A percentile compares a stretch with the other conserved stretches of the same genome.
These are phyloP conservation scores for Poeciliopsis gracilis DNA, from an alignment of 2,797 vertebrate genomes.

Conservation along the genomic window DNA sequence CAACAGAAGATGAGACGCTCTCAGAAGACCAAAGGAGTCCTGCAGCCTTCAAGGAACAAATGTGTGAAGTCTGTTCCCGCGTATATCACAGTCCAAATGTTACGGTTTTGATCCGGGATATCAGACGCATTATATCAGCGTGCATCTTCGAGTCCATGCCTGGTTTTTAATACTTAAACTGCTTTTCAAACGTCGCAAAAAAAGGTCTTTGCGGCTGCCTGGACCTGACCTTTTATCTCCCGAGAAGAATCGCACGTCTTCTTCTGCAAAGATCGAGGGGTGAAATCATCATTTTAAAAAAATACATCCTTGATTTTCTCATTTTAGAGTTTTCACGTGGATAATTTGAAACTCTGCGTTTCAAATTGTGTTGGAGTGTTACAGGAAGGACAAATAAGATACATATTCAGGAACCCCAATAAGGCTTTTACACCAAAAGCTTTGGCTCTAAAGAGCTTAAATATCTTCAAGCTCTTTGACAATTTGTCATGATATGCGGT, in stretches of 20 bases:
- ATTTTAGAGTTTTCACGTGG: neutral
- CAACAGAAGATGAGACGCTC: conserved; percentile 53
- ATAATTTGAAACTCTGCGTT: neutral
- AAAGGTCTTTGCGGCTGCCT: neutral
- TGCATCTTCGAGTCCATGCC: conserved; percentile 23
- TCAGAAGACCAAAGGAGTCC: conserved; percentile 53
- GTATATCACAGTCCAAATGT: conserved; percentile 51
- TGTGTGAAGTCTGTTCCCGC: conserved; percentile 45
- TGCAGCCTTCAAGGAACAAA: conserved; percentile 43
- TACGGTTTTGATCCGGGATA: conserved; percentile 48
- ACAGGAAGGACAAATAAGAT: neutral
- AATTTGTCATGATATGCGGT: too few species aligned
- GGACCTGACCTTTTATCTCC: conserved; percentile 3
- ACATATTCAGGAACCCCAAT: neutral
- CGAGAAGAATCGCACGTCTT: neutral
- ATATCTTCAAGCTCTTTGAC: too few species aligned
- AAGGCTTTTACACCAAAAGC: neutral
- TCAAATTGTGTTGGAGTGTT: neutral
- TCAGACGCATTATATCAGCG: conserved; percentile 26
- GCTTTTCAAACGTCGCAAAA: conserved; percentile 8
- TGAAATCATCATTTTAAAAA: conserved; percentile 1
- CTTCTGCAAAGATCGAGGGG: neutral
- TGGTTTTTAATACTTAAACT: conserved; percentile 10
- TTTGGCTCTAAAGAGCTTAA: too few species aligned
- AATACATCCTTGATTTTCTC: neutral